phyloP scores from a whole-genome alignment of 2,888 invertebrate genomes.

The Caenorhabditis japonica region DNA sequence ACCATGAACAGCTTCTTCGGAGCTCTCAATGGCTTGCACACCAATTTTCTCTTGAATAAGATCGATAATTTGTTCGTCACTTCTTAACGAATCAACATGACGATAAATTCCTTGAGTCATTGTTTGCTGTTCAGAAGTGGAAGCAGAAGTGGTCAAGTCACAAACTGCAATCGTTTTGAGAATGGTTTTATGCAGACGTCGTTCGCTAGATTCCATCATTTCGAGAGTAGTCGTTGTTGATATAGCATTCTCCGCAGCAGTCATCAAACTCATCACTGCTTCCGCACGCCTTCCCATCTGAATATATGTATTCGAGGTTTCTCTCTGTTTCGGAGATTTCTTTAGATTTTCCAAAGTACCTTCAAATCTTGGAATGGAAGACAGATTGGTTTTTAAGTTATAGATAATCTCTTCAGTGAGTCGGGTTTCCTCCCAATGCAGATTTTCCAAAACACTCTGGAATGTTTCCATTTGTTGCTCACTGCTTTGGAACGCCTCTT shows the following conservation, averaged over 20 bases:
- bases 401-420: constrained; percentile 27
- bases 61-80: constrained; percentile 5
- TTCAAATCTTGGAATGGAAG: constrained; percentile 20
- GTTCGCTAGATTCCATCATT: constrained; percentile 16
- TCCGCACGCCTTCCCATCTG: constrained; percentile 15
- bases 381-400: constrained; percentile 30
- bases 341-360: constrained; percentile 16
- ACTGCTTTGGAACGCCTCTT: constrained; percentile 39
- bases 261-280: constrained; percentile 36
- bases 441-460: constrained; percentile 33
- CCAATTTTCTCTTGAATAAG: neutral
- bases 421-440: constrained; percentile 35
- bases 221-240: constrained; percentile 22
- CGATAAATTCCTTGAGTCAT: constrained; percentile 34
- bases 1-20: constrained; percentile 37
- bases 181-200: constrained; percentile 34
- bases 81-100: constrained; percentile 6
- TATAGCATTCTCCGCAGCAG: constrained; percentile 30
- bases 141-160: constrained; percentile 28
- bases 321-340: constrained; percentile 10
- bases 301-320: neutral
- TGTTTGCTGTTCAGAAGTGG: constrained; percentile 8
- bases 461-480: constrained; percentile 44
- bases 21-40: constrained; percentile 2
- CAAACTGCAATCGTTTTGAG: constrained; percentile 43